A percentile compares a stretch with the other conserved stretches of the same genome.
phyloP scores from a whole-genome alignment of 2,888 invertebrate genomes.

The Tillus elongatus region DNA sequence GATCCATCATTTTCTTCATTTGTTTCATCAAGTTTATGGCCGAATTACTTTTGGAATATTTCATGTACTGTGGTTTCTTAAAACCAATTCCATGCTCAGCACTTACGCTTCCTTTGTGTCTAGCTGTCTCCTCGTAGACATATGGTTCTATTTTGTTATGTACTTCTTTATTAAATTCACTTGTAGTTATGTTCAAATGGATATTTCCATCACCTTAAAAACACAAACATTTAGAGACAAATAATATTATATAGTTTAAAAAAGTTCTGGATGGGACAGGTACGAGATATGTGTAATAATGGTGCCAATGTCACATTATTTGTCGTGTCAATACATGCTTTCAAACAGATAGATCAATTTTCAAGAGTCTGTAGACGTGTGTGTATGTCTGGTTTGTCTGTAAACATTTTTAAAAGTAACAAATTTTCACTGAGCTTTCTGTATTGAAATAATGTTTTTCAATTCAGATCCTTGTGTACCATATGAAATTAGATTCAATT shows the following conservation, averaged over 20 bases:
- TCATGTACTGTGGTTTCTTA: constrained; percentile 72
- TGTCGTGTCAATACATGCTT: too few relatives aligned
- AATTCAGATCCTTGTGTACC: too few relatives aligned
- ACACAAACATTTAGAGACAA: too few relatives aligned
- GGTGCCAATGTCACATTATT: too few relatives aligned
- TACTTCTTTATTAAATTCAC: constrained; percentile 54
- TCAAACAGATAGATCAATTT: too few relatives aligned
- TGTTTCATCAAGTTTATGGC: constrained; percentile 74
- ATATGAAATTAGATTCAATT: too few relatives aligned
- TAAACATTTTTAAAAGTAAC: too few relatives aligned
- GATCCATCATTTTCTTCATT: constrained; percentile 82
- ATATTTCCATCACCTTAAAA: constrained; percentile 81
- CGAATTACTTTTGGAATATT: constrained; percentile 66
- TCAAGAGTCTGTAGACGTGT: too few relatives aligned
- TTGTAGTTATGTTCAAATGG: constrained; percentile 79
- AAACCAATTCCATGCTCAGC: constrained; percentile 98
- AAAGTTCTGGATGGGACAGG: neutral
- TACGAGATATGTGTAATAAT: constrained; percentile 6
- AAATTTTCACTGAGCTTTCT: too few relatives aligned
- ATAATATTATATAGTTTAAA: too few relatives aligned
- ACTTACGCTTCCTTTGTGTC: constrained; percentile 78
- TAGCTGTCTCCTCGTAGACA: constrained; percentile 80
- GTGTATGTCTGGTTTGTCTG: too few relatives aligned
- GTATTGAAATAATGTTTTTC: too few relatives aligned
- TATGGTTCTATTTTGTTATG: constrained; percentile 73